Evolutionary conservation across 2,113 vertebrate species (phyloP), one percentile per base, ranked within the genome.

Genomic region (Atrichornis clamosus): DNA sequence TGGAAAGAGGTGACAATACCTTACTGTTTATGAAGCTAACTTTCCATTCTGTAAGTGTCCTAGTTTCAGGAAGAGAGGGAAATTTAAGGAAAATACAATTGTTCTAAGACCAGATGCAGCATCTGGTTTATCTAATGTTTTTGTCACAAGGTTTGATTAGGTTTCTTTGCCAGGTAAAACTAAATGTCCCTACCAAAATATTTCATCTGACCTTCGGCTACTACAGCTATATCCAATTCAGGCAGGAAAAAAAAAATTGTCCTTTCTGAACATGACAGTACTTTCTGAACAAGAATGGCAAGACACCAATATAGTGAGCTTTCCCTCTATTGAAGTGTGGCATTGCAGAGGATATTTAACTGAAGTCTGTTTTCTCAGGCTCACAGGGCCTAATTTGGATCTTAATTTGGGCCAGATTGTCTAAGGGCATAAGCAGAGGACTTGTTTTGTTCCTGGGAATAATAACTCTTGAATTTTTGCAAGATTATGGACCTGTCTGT

Each of bases 281-380:
- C 83, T 89, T 69, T 69, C 89, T 95, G 73, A 70, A 87, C 81
- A 90, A 60, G 62, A 93, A 93, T 89, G 68, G 84, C 35, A 63
- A 77, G 84, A 74, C 28, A 60, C 52, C 23, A 14, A 30, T 74
- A 27, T 3, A 70, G 26, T n/a, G 50, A 91, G 55, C 22, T 90
- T 80, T 35, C 33, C 23, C 87, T 84, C 85, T 67, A 37, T 2
- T 60, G 14, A 68, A 90, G n/a, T 44, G 39, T 49, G 35, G 37
- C 58, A 30, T 33, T 81, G 44, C 50, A 68, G 41, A 78, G 30
- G 24, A 39, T 64, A 23, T 86, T 68, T 72, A 65, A 58, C 50
- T 68, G 26, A 86, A 87, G 13, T 28, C 42, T 88, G 5, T 78
- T 84, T 87, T 87, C 73, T 84, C 46, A 93, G 52, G 49, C 49